Evolutionary conservation across 2,113 vertebrate genomes (phyloP).

Genomic region (Hydrolagus affinis): DNA sequence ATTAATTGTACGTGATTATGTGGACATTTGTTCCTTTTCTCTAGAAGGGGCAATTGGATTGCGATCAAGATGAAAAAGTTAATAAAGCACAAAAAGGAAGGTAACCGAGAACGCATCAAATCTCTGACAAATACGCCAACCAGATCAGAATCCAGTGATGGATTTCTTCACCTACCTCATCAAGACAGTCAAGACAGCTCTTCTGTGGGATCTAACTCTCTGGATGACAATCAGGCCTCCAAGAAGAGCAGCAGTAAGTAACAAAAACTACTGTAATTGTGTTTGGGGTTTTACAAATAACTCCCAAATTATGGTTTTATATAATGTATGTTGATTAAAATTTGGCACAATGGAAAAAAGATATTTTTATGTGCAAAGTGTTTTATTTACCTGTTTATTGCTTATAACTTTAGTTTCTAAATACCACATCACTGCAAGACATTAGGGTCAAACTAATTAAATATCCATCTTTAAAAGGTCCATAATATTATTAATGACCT

Average conservation of each 20-base stretch:
- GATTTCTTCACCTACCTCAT: constrained; percentile 72
- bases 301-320: neutral
- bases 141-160: constrained; percentile 80
- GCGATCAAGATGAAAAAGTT: constrained; percentile 93
- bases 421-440: neutral
- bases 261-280: neutral
- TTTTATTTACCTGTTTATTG: neutral
- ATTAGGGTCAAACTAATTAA: neutral
- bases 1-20: neutral
- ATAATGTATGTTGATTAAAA: neutral
- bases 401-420: neutral
- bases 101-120: constrained; percentile 78
- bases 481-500: neutral
- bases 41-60: constrained; percentile 96
- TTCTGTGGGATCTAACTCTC: constrained; percentile 84
- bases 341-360: neutral
- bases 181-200: constrained; percentile 93
- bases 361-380: neutral
- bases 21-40: constrained; percentile 34
- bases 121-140: constrained; percentile 78
- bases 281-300: neutral
- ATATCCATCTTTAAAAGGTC: neutral
- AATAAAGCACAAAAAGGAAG: constrained; percentile 85
- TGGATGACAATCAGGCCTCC: constrained; percentile 80
- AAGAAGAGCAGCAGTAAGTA: constrained; percentile 95